phyloP scores from a whole-genome alignment of 2,113 vertebrate species.

The Psophia crepitans region DNA sequence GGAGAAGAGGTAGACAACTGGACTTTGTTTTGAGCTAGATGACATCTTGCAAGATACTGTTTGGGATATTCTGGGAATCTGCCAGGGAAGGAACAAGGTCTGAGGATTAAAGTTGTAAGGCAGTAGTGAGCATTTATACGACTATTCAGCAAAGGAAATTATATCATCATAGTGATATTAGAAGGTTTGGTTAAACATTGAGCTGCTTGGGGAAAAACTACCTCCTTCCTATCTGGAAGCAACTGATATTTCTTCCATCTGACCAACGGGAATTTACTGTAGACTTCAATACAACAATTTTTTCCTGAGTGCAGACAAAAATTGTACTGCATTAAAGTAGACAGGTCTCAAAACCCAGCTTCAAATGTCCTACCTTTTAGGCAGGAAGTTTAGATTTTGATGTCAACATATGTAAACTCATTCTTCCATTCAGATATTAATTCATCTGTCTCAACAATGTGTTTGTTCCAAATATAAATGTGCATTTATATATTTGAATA shows the following conservation, averaged over 20 bases:
- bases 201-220: not conserved
- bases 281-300: not conserved
- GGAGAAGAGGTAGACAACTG: not conserved
- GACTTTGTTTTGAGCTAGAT: not conserved
- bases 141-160: not conserved
- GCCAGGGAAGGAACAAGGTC: not conserved
- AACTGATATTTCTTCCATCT: not conserved
- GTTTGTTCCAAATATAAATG: not conserved
- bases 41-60: not conserved
- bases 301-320: not conserved
- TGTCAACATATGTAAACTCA: not conserved
- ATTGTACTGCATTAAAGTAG: not conserved
- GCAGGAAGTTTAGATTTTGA: not conserved
- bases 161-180: not conserved
- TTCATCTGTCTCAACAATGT: not conserved
- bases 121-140: not conserved
- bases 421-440: not conserved
- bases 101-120: not conserved
- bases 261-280: not conserved
- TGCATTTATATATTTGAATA: not conserved
- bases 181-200: not conserved
- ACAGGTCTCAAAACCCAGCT: not conserved
- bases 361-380: not conserved
- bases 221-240: not conserved
- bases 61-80: not conserved